Conservation (phyloP, 2,888 invertebrate genomes). For the Thera obeliscata region DNA sequence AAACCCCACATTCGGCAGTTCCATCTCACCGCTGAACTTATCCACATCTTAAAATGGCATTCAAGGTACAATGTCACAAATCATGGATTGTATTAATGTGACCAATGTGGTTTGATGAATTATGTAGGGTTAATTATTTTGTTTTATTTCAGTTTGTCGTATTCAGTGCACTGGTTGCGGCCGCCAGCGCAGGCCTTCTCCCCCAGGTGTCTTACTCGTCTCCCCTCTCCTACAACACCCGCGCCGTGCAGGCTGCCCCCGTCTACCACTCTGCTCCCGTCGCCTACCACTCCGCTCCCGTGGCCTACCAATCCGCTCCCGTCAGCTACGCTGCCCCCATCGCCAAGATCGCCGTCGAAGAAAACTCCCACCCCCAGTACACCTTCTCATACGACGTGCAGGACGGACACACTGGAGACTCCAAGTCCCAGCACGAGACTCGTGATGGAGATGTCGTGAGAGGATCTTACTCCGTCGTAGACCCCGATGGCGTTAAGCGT, state of each 20-base stretch:
- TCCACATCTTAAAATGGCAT: constrained; percentile 67
- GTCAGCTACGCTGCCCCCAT: constrained; percentile 58
- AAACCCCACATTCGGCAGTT: constrained; percentile 58
- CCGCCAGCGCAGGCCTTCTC: constrained; percentile 60
- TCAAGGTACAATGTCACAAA: constrained; percentile 58
- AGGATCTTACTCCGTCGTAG: constrained; percentile 78
- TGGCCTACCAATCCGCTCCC: constrained; percentile 54
- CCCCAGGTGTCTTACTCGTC: constrained; percentile 47
- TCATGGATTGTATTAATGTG: background rate
- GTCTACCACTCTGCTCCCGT: constrained; percentile 40
- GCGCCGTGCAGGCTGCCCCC: constrained; percentile 38
- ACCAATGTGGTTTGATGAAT: background rate
- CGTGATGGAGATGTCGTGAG: constrained; percentile 80
- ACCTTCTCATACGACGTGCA: constrained; percentile 79
- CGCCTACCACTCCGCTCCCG: constrained; percentile 52
- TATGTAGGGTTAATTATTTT: background rate
- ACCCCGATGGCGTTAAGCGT: constrained; percentile 78
- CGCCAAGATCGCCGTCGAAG: constrained; percentile 52
- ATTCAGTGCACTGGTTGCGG: constrained; percentile 59
- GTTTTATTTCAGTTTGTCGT: constrained; percentile 55
- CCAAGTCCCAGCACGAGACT: constrained; percentile 75
- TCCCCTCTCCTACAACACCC: constrained; percentile 52
- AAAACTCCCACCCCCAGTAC: constrained; percentile 63
- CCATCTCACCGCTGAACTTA: constrained; percentile 57
- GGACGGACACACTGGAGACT: constrained; percentile 78